Conservation (phyloP, 2,888 invertebrate species). For the Papilio elwesi region DNA sequence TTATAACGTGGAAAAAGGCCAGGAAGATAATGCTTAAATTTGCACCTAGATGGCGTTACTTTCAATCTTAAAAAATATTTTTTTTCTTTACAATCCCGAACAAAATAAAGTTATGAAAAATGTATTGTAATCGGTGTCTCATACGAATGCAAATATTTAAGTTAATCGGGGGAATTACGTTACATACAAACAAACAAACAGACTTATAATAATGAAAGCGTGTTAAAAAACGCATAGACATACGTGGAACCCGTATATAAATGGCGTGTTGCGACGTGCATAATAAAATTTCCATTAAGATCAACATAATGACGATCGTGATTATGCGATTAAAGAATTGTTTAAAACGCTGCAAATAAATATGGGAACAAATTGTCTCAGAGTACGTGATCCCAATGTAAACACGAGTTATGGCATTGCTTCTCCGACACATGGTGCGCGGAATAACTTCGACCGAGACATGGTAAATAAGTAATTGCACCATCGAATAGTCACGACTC, state of each 20-base stretch:
- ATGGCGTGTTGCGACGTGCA: not conserved
- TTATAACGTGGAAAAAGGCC: too few relatives aligned
- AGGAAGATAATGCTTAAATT: too few relatives aligned
- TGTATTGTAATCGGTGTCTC: too few relatives aligned
- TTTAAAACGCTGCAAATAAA: conserved; percentile 43
- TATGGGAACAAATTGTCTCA: conserved; percentile 52
- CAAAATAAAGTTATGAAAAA: too few relatives aligned
- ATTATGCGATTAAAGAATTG: conserved; percentile 36
- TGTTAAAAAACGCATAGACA: conserved; percentile 1
- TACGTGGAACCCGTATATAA: not conserved
- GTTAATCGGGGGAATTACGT: too few relatives aligned
- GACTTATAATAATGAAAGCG: too few relatives aligned
- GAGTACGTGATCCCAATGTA: conserved; percentile 57
- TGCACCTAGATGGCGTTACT: too few relatives aligned
- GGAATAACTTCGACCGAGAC: conserved; percentile 48
- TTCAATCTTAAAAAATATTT: too few relatives aligned
- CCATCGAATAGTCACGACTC: conserved; percentile 56
- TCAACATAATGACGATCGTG: conserved; percentile 32
- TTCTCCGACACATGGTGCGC: conserved; percentile 55
- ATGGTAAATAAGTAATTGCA: conserved; percentile 59
- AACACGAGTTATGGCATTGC: conserved; percentile 48
- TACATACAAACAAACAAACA: too few relatives aligned
- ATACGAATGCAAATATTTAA: too few relatives aligned
- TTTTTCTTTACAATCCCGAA: too few relatives aligned
- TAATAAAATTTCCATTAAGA: conserved; percentile 25